Evolutionary conservation across 2,888 invertebrate genomes (phyloP), one percentile per base, ranked within the genome.

Genomic region (Hedychridium roseum): DNA sequence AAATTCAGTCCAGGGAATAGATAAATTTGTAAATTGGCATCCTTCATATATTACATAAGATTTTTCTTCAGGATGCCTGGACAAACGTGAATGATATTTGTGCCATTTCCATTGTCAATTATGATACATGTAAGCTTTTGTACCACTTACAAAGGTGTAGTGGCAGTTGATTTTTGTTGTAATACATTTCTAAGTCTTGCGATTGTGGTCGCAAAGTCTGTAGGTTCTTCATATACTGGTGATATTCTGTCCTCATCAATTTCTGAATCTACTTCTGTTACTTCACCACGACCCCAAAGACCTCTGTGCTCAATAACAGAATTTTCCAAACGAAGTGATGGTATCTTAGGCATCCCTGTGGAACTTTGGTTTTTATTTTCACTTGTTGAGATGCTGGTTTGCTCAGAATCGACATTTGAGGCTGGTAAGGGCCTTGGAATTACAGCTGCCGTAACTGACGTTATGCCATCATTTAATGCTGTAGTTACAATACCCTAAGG

Each of bases 161-260:
- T 73, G 5, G 69, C 75, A 34, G 70, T 70, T 1, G 75, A 76
- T 60, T 81, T 82, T 57, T 88, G 87, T 64, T 87, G 86, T 57
- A 89, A 77, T 61, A 89, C 74, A 36, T 83, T 85, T 38, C 88
- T 78, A 37, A 89, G 78, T 73, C 88, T 87, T 34, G 88, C 88
- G 66, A 89, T 89, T 64, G 88, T 88, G 48, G 87, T 85, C 44
- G 88, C 88, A 38, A 89, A 84, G 76, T 89, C 89, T 0, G 87
- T 87, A 0, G 86, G 83, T 67, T 89, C 89, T 71, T 89, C 89
- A 70, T 88, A 89, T 68, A 88, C 86, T 0, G 87, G 88, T 1
- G 86, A 86, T 51, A 74, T 64, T 42, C 60, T 70, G 31, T 74
- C 73, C 4, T 72, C 76, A 1, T 74, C 73, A 2, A 66, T 38